Evolutionary conservation across 1,140 invertebrate species (phyloP).

Genomic region (Ceratina australensis): DNA sequence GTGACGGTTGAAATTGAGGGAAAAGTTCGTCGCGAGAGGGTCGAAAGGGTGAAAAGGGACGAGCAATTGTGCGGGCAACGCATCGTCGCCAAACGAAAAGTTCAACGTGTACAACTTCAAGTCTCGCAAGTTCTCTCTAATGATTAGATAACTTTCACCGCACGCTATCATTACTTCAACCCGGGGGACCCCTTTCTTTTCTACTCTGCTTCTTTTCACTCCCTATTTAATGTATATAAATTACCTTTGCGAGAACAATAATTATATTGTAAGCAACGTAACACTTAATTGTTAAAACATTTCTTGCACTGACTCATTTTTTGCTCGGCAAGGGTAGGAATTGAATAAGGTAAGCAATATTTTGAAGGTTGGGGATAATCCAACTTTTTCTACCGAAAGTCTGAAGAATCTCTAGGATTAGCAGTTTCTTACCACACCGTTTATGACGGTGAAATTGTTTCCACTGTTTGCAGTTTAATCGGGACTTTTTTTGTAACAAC

Average conservation of each 20-base stretch:
- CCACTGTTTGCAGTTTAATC: background rate
- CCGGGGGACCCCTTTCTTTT: background rate
- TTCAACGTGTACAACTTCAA: conserved; percentile 10
- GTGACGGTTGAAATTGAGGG: conserved; percentile 46
- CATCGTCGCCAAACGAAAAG: background rate
- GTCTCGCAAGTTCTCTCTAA: conserved; percentile 7
- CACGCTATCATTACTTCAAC: background rate
- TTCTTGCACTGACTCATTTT: too few relatives aligned
- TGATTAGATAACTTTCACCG: background rate
- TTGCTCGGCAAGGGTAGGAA: background rate
- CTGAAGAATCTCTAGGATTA: background rate
- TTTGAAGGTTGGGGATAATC: conserved; percentile 9
- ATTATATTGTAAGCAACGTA: background rate
- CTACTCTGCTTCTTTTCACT: background rate
- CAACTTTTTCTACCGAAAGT: background rate
- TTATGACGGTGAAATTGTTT: background rate
- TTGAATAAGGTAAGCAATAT: background rate
- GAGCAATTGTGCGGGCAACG: background rate
- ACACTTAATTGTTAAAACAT: too few relatives aligned
- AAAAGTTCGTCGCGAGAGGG: conserved; percentile 46
- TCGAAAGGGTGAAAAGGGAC: conserved; percentile 43
- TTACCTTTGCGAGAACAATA: background rate
- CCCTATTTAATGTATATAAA: background rate
- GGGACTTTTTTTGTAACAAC: too few relatives aligned
- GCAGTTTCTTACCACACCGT: background rate